Evolutionary conservation across 2,797 vertebrate genomes (phyloP), one percentile per base, ranked within the genome.

Genomic region (Garrulus glandarius): DNA sequence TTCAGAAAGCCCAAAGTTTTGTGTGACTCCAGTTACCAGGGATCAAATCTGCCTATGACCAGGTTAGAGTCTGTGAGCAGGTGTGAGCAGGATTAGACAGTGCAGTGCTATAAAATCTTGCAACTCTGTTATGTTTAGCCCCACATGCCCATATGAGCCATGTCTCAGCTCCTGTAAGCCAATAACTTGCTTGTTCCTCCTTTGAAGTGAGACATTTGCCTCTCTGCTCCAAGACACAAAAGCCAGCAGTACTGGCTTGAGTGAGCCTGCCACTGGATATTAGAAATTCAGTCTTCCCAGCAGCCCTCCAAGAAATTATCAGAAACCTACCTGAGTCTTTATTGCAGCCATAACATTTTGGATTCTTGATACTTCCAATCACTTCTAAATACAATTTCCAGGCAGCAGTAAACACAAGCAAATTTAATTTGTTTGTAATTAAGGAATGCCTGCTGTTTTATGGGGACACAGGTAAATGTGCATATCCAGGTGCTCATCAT

Each of bases 21-120:
- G 21, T 24, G 12, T 46, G 1, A 30, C 8, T 61, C 8, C 24
- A 39, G 0, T 14, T 19, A 23, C 24, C 4, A 1, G 11, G 24
- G 21, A 47, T 56, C 50, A 71, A 36, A 82, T 34, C 23, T 43
- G 6, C 15, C 13, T 55, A 2, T 30, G 24, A 57, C 24, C 27
- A 49, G 12, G 8, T 49, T 83, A 60, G 46, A 61, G 3, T 3
- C 14, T 22, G 4, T n/a, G 16, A 22, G 5, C 2, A 37, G 13
- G 4, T 26, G 21, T 68, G 10, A 64, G 3, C 21, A 64, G 10
- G 5, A n/a, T 43, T 83, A 83, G 46, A 26, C 0, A 3, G 4
- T 11, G 8, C 4, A 53, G 39, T 29, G 10, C 11, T n/a, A 37
- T 49, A 36, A 60, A 83, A n/a, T 44, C 37, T 46, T 55, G 22